These are phyloP conservation scores for Zoanthus solanderi DNA, from an alignment of 92 coral and sea anemone genomes.

Conservation along the genomic window DNA sequence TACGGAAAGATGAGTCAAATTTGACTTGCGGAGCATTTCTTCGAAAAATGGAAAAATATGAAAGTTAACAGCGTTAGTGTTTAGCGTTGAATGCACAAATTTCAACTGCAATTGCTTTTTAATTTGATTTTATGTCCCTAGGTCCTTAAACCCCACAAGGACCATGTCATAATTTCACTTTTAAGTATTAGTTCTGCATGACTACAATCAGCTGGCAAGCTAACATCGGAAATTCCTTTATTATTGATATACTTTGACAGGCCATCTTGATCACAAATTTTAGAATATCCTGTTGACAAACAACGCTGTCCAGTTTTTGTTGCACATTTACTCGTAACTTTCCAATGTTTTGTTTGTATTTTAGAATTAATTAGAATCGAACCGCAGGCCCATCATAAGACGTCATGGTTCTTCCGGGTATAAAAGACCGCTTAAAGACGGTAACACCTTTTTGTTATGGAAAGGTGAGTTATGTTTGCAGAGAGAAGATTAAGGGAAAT, in stretches of 20 bases:
- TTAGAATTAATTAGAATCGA: constrained; percentile 39
- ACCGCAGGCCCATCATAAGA: constrained; percentile 11
- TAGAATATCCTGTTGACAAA: constrained; percentile 47
- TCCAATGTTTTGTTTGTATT: constrained; percentile 50
- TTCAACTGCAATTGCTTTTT: no score
- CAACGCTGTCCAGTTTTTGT: constrained; percentile 6
- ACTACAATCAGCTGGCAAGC: background rate
- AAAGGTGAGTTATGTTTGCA: constrained; percentile 44
- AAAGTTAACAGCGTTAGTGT: no score
- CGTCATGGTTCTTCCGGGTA: constrained; percentile 50
- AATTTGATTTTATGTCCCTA: no score
- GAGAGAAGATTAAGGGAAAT: constrained; percentile 47
- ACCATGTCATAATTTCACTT: background rate
- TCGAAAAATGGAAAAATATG: no score
- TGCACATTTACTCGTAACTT: constrained; percentile 19
- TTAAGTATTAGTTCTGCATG: background rate
- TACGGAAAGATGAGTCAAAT: no score
- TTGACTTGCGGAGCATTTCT: no score
- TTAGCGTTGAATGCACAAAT: no score
- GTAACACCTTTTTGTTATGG: constrained; percentile 30
- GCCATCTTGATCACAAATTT: constrained; percentile 13
- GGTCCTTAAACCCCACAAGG: background rate
- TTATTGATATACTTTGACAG: constrained; percentile 8
- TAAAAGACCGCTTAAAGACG: constrained; percentile 24
- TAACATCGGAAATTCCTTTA: constrained; percentile 39